Percentiles rank a stretch among this genome's conserved stretches.
These are phyloP conservation scores for Trigoniulus corallinus DNA, from an alignment of 1,140 invertebrate genomes.

Conservation along the genomic window DNA sequence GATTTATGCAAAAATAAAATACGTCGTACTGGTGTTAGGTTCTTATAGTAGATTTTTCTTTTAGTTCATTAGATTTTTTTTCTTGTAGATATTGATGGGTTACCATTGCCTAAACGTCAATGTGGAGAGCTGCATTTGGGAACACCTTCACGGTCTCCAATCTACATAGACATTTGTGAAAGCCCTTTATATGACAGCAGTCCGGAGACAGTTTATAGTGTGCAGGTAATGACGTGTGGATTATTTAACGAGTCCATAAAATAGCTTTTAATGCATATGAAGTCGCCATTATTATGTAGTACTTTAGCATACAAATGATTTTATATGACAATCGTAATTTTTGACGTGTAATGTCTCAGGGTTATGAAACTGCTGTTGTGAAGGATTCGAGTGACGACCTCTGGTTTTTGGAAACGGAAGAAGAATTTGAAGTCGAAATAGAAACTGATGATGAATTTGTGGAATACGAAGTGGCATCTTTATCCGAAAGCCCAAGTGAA, in stretches of 20 bases:
- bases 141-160: not conserved
- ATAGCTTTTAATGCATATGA: no score
- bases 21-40: not conserved
- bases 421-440: not conserved
- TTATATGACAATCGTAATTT: not conserved
- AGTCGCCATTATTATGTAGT: not conserved
- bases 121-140: not conserved
- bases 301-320: not conserved
- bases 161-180: not conserved
- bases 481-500: not conserved
- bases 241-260: no score
- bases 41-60: not conserved
- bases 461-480: not conserved
- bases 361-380: conserved; percentile 4
- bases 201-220: not conserved
- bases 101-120: not conserved
- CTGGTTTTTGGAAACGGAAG: not conserved
- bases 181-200: conserved; percentile 4
- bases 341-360: not conserved
- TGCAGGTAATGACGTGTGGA: no score
- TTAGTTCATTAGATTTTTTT: not conserved
- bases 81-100: not conserved
- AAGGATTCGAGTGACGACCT: conserved; percentile 4
- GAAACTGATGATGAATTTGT: not conserved
- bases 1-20: not conserved